Evolutionary conservation across 2,797 vertebrate genomes (phyloP).

Genomic region (Mormyrops boulengeri): DNA sequence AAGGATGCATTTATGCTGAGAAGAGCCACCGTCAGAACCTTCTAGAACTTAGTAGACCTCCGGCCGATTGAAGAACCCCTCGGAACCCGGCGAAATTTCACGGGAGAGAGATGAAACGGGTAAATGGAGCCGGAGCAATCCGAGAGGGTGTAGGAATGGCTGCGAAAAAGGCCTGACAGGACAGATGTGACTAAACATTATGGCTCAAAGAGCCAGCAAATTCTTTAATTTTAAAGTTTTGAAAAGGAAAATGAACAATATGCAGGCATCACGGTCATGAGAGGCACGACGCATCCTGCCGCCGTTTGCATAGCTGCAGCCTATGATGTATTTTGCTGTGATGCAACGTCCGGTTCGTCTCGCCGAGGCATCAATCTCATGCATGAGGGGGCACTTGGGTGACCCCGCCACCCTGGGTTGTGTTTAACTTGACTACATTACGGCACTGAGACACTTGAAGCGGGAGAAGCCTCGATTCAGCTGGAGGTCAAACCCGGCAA

Average conservation of each 20-base stretch:
- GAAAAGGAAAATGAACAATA: not conserved
- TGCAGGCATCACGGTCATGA: not conserved
- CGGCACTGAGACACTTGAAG: not conserved
- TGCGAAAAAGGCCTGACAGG: not conserved
- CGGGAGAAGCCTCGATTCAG: not conserved
- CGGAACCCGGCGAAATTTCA: not conserved
- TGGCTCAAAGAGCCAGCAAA: not conserved
- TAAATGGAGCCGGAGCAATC: not conserved
- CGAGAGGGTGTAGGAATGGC: not conserved
- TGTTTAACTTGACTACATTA: not conserved
- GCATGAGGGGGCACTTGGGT: not conserved
- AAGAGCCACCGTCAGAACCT: not conserved
- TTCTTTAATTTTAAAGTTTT: not conserved
- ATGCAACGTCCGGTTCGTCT: not conserved
- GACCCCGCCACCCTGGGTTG: not conserved
- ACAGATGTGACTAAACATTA: not conserved
- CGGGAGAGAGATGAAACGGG: not conserved
- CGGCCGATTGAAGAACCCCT: not conserved
- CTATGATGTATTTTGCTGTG: not conserved
- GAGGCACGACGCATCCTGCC: no score
- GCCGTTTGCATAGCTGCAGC: not conserved
- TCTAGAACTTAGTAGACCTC: not conserved
- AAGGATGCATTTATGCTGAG: not conserved
- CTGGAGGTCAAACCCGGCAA: constrained; percentile 20
- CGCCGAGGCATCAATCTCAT: not conserved